Conservation (phyloP, 2,888 invertebrate genomes). For the Punctoribates punctum region DNA sequence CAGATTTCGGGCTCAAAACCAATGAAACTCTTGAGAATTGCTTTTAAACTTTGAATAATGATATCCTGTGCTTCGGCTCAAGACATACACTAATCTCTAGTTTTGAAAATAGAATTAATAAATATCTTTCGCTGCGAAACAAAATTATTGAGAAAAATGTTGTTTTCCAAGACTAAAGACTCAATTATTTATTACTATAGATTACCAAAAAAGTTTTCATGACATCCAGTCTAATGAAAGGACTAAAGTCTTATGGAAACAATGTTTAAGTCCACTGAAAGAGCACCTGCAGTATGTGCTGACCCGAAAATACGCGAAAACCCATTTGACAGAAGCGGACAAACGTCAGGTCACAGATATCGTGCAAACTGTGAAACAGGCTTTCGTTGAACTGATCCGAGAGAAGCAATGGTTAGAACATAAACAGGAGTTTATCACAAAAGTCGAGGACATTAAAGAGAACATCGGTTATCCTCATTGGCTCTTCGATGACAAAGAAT, state of each 20-base stretch:
- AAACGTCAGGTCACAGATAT: constrained; percentile 13
- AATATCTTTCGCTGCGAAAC: no score
- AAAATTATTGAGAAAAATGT: no score
- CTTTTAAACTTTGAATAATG: no score
- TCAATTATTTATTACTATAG: constrained; percentile 29
- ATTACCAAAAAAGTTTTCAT: constrained; percentile 39
- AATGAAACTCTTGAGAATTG: no score
- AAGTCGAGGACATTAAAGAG: constrained; percentile 27
- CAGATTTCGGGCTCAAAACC: no score
- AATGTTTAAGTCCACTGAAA: constrained; percentile 37
- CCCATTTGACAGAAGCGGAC: not conserved
- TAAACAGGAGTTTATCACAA: constrained; percentile 17
- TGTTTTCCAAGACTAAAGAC: not conserved
- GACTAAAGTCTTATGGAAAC: constrained; percentile 32
- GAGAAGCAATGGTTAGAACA: constrained; percentile 37
- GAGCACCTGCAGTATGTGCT: constrained; percentile 23
- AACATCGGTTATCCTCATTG: constrained; percentile 42
- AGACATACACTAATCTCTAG: no score
- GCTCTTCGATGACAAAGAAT: constrained; percentile 37
- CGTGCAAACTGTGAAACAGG: constrained; percentile 4
- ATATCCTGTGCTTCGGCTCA: no score
- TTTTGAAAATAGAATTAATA: no score
- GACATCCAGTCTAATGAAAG: constrained; percentile 34
- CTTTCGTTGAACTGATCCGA: constrained; percentile 35
- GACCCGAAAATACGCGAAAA: constrained; percentile 27